A percentile compares a stretch with the other conserved stretches of the same genome.
These are phyloP conservation scores for Eupelmus urozonus DNA, from an alignment of 2,888 invertebrate species.

Conservation along the genomic window DNA sequence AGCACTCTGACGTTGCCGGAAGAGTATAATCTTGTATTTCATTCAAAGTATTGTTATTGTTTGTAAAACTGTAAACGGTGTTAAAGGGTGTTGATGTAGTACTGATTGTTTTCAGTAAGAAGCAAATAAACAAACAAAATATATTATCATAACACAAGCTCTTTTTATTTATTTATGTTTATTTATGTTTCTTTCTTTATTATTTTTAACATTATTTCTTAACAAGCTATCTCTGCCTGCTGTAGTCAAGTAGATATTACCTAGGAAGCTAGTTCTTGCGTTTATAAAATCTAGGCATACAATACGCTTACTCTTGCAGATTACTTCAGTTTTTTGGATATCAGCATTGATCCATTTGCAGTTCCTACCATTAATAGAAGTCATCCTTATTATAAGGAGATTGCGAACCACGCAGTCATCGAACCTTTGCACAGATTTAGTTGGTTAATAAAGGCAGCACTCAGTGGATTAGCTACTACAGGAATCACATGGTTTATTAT, in stretches of 20 bases:
- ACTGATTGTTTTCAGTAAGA: conserved; percentile 19
- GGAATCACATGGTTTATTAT: conserved; percentile 81
- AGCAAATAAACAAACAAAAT: conserved; percentile 33
- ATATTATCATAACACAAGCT: conserved; percentile 9
- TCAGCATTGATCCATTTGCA: conserved; percentile 13
- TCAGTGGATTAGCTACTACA: conserved; percentile 78
- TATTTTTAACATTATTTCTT: conserved; percentile 13
- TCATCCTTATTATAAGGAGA: conserved; percentile 41
- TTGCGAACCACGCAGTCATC: conserved; percentile 30
- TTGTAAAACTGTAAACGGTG: conserved; percentile 19
- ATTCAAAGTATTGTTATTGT: conserved; percentile 14
- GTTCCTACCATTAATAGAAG: conserved; percentile 34
- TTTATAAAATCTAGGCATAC: not conserved
- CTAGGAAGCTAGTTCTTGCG: too few species aligned
- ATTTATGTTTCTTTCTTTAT: conserved; percentile 16
- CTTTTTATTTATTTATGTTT: conserved; percentile 34
- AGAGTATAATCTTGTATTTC: conserved; percentile 7
- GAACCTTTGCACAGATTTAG: conserved; percentile 61
- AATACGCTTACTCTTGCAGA: conserved; percentile 38
- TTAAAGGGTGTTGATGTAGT: conserved; percentile 31
- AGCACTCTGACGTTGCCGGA: not conserved
- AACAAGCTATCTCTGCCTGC: too few species aligned
- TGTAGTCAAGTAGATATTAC: conserved; percentile 12
- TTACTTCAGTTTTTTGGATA: conserved; percentile 46
- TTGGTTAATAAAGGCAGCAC: conserved; percentile 68